phyloP scores from a whole-genome alignment of 2,113 vertebrate genomes.

The Ptilorrhoa leucosticta region DNA sequence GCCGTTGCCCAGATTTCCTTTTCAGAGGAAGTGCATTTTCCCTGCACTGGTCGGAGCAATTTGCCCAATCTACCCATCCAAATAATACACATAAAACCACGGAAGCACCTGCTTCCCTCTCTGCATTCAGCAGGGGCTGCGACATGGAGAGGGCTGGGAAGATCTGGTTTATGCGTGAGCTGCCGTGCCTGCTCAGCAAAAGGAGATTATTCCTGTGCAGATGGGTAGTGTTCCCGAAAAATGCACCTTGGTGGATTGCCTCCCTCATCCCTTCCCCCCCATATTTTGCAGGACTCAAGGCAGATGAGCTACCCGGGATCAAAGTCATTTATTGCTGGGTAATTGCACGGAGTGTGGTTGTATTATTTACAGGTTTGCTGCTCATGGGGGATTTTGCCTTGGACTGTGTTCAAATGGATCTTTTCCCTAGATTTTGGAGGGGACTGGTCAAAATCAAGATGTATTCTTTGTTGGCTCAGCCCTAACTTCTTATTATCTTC shows the following conservation, averaged over 20 bases:
- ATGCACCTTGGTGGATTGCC: neutral
- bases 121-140: neutral
- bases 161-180: constrained; percentile 34
- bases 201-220: constrained; percentile 3
- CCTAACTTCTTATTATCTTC: neutral
- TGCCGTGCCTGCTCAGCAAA: constrained; percentile 32
- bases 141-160: neutral
- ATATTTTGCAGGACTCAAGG: neutral
- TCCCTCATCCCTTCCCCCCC: neutral
- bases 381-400: neutral
- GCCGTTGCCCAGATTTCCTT: neutral
- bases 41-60: neutral
- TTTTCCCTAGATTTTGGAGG: neutral
- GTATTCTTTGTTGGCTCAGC: neutral
- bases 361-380: neutral
- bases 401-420: neutral
- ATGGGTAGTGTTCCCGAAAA: neutral
- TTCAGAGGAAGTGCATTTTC: neutral
- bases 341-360: neutral
- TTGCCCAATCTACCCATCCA: neutral
- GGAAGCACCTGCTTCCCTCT: neutral
- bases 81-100: neutral
- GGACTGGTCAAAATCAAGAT: neutral
- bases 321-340: neutral
- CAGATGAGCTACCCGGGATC: neutral